Percentiles rank a stretch among this genome's conserved stretches.
Evolutionary conservation across 1,140 invertebrate genomes (phyloP).

Genomic region (Bombus fervidus): DNA sequence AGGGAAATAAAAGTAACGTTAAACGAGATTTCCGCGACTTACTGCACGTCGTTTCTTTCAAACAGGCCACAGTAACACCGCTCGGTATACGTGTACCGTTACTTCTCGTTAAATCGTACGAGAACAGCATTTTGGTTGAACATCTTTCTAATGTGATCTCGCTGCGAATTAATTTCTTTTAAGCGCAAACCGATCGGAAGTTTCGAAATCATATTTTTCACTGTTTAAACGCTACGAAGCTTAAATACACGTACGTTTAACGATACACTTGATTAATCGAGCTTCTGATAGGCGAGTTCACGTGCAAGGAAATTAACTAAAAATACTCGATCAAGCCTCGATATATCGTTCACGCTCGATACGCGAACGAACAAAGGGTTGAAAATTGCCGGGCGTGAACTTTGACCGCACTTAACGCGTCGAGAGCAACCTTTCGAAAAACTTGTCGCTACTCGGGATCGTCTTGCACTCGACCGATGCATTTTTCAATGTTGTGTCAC

Average conservation of each 20-base stretch:
- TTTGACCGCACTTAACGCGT: too few relatives aligned
- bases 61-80: not conserved
- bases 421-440: not conserved
- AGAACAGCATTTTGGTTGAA: not conserved
- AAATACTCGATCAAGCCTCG: too few relatives aligned
- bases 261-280: not conserved
- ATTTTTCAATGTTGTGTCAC: slow-evolving; percentile 16
- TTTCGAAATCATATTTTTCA: not conserved
- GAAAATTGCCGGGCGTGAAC: too few relatives aligned
- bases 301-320: not conserved
- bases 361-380: too few relatives aligned
- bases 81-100: not conserved
- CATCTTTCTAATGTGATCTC: not conserved
- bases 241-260: not conserved
- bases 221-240: not conserved
- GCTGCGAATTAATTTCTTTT: not conserved
- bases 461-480: not conserved
- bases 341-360: too few relatives aligned
- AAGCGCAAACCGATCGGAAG: not conserved
- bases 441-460: not conserved
- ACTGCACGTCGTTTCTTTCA: not conserved
- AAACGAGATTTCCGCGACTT: not conserved
- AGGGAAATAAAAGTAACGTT: not conserved
- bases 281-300: not conserved
- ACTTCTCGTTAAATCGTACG: slow-evolving; percentile 1